Evolutionary conservation across 2,797 vertebrate genomes (phyloP).

Genomic region (Falco novaeseelandiae): DNA sequence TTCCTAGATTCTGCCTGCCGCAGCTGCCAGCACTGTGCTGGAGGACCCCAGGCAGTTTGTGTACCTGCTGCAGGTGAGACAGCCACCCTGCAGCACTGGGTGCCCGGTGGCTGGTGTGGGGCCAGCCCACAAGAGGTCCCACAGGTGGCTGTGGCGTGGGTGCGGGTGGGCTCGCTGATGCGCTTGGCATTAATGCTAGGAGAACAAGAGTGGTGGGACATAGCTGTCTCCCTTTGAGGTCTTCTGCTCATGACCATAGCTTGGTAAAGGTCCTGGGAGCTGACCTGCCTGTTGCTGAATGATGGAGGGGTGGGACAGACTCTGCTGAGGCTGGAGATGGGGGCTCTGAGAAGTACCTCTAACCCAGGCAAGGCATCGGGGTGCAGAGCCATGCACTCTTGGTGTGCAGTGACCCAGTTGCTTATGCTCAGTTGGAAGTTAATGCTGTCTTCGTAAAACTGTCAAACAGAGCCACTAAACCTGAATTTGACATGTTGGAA

Average conservation of each 20-base stretch:
- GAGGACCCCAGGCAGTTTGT: background rate
- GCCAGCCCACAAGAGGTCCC: background rate
- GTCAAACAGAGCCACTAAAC: background rate
- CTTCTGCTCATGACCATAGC: background rate
- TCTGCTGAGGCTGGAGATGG: background rate
- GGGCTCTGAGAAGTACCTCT: accelerated
- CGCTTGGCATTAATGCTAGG: accelerated
- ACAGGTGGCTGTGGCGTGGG: accelerated
- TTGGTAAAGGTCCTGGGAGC: background rate
- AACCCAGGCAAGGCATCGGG: background rate
- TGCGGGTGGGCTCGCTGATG: background rate
- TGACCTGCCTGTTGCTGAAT: background rate
- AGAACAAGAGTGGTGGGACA: accelerated
- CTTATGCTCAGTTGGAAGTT: background rate
- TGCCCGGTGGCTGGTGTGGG: accelerated
- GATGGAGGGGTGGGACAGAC: background rate
- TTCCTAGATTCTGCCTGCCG: background rate
- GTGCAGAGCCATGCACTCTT: background rate
- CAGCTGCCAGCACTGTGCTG: background rate
- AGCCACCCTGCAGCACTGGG: accelerated
- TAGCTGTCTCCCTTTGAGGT: background rate
- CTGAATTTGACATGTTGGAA: background rate
- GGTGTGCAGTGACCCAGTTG: background rate
- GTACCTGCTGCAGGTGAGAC: background rate
- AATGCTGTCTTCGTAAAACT: background rate